These are phyloP conservation scores for Palaemon carinicauda DNA, from an alignment of 1,140 invertebrate species.

Conservation along the genomic window DNA sequence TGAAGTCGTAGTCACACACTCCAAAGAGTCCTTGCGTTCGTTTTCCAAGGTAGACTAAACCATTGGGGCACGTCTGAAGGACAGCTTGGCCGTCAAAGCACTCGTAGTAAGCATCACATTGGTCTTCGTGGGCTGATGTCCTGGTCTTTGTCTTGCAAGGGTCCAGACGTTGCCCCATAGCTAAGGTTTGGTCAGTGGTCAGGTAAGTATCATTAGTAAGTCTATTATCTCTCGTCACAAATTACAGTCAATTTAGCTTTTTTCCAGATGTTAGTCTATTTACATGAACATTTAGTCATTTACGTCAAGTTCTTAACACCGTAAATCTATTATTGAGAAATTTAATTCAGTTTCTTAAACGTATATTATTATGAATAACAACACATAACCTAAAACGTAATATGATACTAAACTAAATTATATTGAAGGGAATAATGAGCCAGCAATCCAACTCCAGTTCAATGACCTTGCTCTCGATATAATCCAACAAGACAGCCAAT, in stretches of 20 bases:
- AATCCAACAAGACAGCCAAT: slow-evolving; percentile 1
- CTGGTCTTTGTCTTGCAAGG: slow-evolving; percentile 60
- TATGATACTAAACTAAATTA: background rate
- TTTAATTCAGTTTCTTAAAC: too few relatives aligned
- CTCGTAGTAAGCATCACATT: slow-evolving; percentile 67
- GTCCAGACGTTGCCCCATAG: slow-evolving; percentile 32
- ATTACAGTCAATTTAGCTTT: background rate
- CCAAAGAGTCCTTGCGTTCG: slow-evolving; percentile 62
- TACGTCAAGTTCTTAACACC: background rate
- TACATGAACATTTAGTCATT: background rate
- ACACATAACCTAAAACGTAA: too few relatives aligned
- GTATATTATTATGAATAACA: too few relatives aligned
- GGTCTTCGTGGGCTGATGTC: slow-evolving; percentile 63
- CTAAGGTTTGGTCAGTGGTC: slow-evolving; percentile 31
- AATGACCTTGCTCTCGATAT: slow-evolving; percentile 36
- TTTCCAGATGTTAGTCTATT: slow-evolving; percentile 10
- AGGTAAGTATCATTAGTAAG: background rate
- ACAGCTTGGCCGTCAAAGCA: slow-evolving; percentile 63
- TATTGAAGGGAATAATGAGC: background rate
- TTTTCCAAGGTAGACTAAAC: slow-evolving; percentile 64
- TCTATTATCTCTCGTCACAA: background rate
- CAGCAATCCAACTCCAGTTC: background rate
- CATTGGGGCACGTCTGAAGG: slow-evolving; percentile 66
- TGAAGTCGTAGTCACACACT: slow-evolving; percentile 66
- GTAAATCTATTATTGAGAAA: background rate